Base-by-base conservation (phyloP, 2,113 vertebrate genomes). In the Ailurus styani region DNA sequence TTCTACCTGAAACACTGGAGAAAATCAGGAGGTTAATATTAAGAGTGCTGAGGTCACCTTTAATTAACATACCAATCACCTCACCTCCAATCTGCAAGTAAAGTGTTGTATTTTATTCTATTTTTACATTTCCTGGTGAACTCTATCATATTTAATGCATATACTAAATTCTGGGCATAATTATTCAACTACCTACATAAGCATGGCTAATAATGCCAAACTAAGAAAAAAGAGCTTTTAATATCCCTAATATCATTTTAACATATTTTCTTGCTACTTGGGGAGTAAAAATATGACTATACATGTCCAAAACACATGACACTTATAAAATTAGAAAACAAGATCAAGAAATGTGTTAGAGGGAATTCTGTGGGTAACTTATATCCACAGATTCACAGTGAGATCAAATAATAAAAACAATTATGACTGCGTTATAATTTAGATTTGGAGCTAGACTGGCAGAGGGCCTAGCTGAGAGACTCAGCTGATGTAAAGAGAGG, bases 51-150 rank as follows among this genome's bases (percentile, higher is more conserved):
- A 98, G 98, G 98, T 98, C 75, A 87, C 98, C 98, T 98, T 98
- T 98, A 99, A 99, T 99, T 99, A 99, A 99, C 98, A 98, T 98
- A 98, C 98, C 98, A 99, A 98, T 99, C 99, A 99, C 98, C 97
- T 98, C 86, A 95, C 96, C 95, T 98, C 90, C 96, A 95, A 97
- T 99, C 98, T 98, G 97, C 95, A 96, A 98, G 98, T 96, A 98
- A 98, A 98, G 98, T 98, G 98, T 99, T 99, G 98, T 98, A 97
- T 98, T 99, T 98, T 98, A 89, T 97, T 98, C 98, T 98, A 88
- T 98, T 98, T 98, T 98, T 98, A 82, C 93, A 93, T 97, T 98
- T 97, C 94, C 95, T 37, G 3, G 92, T 87, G 97, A 99, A 98
- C 96, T 75, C n/a, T 89, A 5, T 75, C 15, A 64, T 93, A 96